A percentile compares a stretch with the other conserved stretches of the same genome.
These are phyloP conservation scores for Drosophila prosaltans DNA, from an alignment of 1,140 invertebrate genomes.

Conservation along the genomic window DNA sequence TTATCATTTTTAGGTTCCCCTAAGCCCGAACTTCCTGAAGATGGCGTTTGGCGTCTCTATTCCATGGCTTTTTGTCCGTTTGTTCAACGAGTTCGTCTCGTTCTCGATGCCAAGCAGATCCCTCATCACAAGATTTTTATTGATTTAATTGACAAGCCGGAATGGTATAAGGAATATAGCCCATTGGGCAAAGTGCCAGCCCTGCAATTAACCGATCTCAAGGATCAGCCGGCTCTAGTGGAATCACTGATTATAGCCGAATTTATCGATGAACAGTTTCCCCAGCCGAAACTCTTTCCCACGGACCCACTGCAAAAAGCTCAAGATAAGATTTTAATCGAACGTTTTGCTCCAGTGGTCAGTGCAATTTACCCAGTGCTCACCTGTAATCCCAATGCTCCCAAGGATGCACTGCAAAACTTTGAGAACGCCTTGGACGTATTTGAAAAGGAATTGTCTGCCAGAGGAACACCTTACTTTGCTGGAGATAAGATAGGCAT, in stretches of 20 bases:
- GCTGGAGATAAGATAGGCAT: constrained; percentile 89
- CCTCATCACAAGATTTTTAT: constrained; percentile 93
- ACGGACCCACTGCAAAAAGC: constrained; percentile 90
- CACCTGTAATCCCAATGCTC: constrained; percentile 43
- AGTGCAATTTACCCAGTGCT: constrained; percentile 68
- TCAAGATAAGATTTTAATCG: constrained; percentile 90
- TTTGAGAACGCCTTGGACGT: constrained; percentile 85
- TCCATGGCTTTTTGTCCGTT: constrained; percentile 96
- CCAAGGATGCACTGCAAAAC: constrained; percentile 66
- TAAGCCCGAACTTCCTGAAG: constrained; percentile 85
- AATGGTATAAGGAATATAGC: constrained; percentile 90
- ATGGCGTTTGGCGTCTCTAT: constrained; percentile 90
- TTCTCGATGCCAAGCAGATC: constrained; percentile 92
- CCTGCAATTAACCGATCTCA: constrained; percentile 87
- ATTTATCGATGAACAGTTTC: constrained; percentile 92
- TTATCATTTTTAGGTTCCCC: constrained; percentile 85
- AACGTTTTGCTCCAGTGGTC: constrained; percentile 84
- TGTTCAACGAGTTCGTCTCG: constrained; percentile 91
- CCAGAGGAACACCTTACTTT: constrained; percentile 86
- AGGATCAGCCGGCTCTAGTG: constrained; percentile 85
- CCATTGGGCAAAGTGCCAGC: constrained; percentile 91
- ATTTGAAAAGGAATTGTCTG: constrained; percentile 87
- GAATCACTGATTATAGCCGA: constrained; percentile 93
- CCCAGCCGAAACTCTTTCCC: constrained; percentile 87
- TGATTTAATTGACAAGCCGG: constrained; percentile 92